Base-by-base conservation (phyloP, 2,888 invertebrate genomes). In the Lasioglossum pauxillum region DNA sequence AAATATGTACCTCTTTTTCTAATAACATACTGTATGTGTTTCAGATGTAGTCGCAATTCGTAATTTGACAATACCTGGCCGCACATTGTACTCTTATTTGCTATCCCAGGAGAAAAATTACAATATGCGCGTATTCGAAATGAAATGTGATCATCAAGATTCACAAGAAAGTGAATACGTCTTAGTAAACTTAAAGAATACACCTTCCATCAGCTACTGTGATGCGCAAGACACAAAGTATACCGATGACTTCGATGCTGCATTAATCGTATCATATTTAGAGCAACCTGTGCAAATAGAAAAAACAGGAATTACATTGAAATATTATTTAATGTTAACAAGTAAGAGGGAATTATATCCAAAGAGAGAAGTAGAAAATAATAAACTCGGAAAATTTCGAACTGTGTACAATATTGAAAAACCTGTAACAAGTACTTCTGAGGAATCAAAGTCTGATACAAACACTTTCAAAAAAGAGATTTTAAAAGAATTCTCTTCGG, bases 1-100 rank as follows among this genome's bases (percentile, higher is more conserved):
- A 10, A 41, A 38, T 19, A 35, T 4, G 38, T 69, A 38, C 31
- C 16, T 35, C 2, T 35, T 35, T 71, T 41, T 0, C 41, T 19
- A 38, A 35, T 73, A 35, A 27, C 35, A 1, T 31, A 38, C 75
- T 44, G 7, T 81, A 73, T 80, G 67, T 64, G 31, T 90, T 85
- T 19, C 93, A 97, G 97, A 97, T 91, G 95, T 95, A 2, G 94
- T 97, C 12, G 96, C 96, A 1, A 96, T 97, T 78, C 95, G 95
- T 71, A 96, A 97, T 92, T 95, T 97, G 73, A 96, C 96, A 57
- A 97, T 97, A 46, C 96, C 97, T 49, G 96, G 97, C 23, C 95
- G 96, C 64, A 97, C 97, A 82, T 95, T 98, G 14, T 98, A 96
- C 95, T 96, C 97, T 82, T 97, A 97, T 93, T 96, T 98, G 87